Evolutionary conservation across 2,888 invertebrate species (phyloP), one percentile per base, ranked within the genome.

Genomic region (Thymelicus sylvestris): DNA sequence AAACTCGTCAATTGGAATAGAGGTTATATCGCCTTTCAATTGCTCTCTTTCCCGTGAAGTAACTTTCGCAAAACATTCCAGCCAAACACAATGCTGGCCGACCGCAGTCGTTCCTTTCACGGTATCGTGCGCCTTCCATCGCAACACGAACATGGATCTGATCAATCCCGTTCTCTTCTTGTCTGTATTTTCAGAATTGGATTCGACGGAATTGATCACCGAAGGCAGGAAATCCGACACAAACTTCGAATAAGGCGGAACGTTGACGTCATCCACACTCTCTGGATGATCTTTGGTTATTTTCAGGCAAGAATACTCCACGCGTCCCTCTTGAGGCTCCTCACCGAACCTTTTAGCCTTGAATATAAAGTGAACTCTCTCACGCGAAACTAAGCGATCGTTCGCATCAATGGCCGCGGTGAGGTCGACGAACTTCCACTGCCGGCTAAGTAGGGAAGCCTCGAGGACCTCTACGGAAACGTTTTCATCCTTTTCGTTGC

Each of bases 81-180:
- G 83, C 80, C 95, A 95, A 19, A 96, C 85, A 79, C 95, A 95
- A 80, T 96, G 96, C 79, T 97, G 97, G 0, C 97, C 97, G 65
- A 95, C 86, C 10, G 95, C 95, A 7, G 93, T 88, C 71, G 94
- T 92, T 57, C 93, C 95, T 47, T 92, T 94, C 8, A 88, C 91
- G 75, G 91, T 94, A 78, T 96, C 95, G 71, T 91, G 88, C 0
- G 95, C 95, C 79, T 89, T 93, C 95, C 95, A 95, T 74, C 93
- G 83, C 24, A 94, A 79, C 13, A 94, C 82, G 74, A 94, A 86
- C 89, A 93, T 93, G 0, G 94, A 93, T 69, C 87, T 87, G 72
- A 94, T 91, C 61, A 90, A 77, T 1, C 90, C 90, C n/a, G 78
- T 76, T 48, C 74, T 81, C 67, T 77, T 81, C 13, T 74, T 73